A percentile compares a stretch with the other conserved stretches of the same genome.
These are phyloP conservation scores for Sycobia sp. DNA, from an alignment of 1,140 invertebrate genomes.

Conservation along the genomic window DNA sequence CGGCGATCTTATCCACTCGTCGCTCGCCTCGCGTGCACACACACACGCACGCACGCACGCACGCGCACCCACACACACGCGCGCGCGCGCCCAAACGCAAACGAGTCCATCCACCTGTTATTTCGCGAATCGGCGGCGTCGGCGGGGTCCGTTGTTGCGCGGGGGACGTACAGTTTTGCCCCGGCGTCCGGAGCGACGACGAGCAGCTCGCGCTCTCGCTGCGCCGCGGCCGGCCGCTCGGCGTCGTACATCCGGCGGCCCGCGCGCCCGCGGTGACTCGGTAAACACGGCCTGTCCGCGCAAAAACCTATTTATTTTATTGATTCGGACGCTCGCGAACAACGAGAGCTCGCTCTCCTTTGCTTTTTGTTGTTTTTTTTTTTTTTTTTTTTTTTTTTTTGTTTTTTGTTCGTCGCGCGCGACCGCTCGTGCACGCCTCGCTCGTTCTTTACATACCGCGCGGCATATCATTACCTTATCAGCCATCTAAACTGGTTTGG, in stretches of 20 bases:
- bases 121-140: too few species aligned
- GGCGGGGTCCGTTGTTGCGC: too few species aligned
- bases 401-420: not conserved
- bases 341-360: not conserved
- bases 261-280: not conserved
- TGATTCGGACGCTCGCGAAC: slow-evolving; percentile 34
- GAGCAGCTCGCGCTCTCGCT: slow-evolving; percentile 22
- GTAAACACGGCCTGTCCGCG: slow-evolving; percentile 29
- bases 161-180: too few species aligned
- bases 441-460: not conserved
- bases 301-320: slow-evolving; percentile 44
- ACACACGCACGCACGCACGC: too few species aligned
- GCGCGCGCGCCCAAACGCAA: too few species aligned
- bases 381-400: too few species aligned
- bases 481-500: slow-evolving; percentile 11
- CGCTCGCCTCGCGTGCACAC: slow-evolving; percentile 4
- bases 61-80: too few species aligned
- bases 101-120: slow-evolving; percentile 9
- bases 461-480: slow-evolving; percentile 32
- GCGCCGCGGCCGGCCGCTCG: not conserved
- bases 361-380: too few species aligned
- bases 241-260: not conserved
- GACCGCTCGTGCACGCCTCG: not conserved
- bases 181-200: too few species aligned
- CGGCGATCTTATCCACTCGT: not conserved